A percentile compares a stretch with the other conserved stretches of the same genome.
Evolutionary conservation across 2,888 invertebrate species (phyloP).

Genomic region (Zele albiditarsus): DNA sequence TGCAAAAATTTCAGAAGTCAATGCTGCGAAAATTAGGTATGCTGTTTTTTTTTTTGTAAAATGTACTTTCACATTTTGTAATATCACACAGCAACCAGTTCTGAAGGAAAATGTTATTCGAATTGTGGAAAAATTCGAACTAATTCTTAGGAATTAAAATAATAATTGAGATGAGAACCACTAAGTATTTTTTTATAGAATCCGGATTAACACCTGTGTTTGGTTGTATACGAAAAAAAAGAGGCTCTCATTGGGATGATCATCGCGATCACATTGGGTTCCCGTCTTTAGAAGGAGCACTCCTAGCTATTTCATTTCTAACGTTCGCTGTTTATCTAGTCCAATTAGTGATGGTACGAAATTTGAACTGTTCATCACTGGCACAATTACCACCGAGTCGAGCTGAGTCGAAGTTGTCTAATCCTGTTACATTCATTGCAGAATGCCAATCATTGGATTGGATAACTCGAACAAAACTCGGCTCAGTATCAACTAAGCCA

Average conservation of each 20-base stretch:
- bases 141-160: neutral
- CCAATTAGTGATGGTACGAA: slow-evolving; percentile 85
- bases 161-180: neutral
- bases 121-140: neutral
- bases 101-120: neutral
- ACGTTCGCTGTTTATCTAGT: slow-evolving; percentile 90
- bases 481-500: too few relatives aligned
- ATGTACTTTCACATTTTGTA: slow-evolving; percentile 4
- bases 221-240: slow-evolving; percentile 49
- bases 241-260: slow-evolving; percentile 61
- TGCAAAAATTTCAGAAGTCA: slow-evolving; percentile 76
- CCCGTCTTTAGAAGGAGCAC: slow-evolving; percentile 86
- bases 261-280: slow-evolving; percentile 80
- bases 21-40: slow-evolving; percentile 81
- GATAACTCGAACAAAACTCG: too few relatives aligned
- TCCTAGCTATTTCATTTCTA: slow-evolving; percentile 88
- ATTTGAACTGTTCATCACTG: neutral
- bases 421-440: too few relatives aligned
- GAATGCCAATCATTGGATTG: too few relatives aligned
- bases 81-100: neutral
- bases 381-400: neutral
- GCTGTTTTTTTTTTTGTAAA: slow-evolving; percentile 53
- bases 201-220: slow-evolving; percentile 54
- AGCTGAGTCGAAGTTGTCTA: too few relatives aligned
- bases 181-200: slow-evolving; percentile 52